Percentiles rank a stretch among this genome's conserved stretches.
Evolutionary conservation across 2,113 vertebrate genomes (phyloP).

Genomic region (Pyxicephalus adspersus): DNA sequence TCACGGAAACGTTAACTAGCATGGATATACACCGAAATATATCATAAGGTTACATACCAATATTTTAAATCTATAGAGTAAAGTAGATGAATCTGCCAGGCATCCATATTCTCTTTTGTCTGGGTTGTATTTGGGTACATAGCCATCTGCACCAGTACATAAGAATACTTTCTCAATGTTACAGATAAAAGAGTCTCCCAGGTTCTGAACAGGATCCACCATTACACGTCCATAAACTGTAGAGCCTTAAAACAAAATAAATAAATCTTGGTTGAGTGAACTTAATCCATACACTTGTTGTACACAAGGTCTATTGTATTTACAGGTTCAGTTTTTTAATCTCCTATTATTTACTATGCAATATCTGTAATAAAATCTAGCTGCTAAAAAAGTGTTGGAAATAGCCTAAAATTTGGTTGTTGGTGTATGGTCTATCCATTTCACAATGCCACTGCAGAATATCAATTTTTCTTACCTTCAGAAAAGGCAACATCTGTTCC

Average conservation of each 20-base stretch:
- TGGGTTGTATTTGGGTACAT: conserved; percentile 78
- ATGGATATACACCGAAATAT: neutral
- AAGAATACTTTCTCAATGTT: conserved; percentile 80
- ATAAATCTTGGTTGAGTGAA: neutral
- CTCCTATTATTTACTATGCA: too few species aligned
- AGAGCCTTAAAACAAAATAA: conserved; percentile 65
- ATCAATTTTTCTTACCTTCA: conserved; percentile 74
- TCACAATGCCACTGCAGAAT: neutral
- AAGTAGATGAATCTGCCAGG: conserved; percentile 74
- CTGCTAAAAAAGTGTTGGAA: too few species aligned
- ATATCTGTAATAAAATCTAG: too few species aligned
- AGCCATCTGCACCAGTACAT: conserved; percentile 76
- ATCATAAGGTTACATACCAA: conserved; percentile 64
- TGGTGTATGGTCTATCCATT: too few species aligned
- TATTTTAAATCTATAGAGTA: conserved; percentile 78
- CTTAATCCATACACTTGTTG: too few species aligned
- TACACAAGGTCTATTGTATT: too few species aligned
- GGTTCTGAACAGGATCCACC: conserved; percentile 81
- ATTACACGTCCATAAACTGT: conserved; percentile 72
- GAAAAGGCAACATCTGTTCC: conserved; percentile 78
- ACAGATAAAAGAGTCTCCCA: conserved; percentile 78
- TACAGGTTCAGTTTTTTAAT: too few species aligned
- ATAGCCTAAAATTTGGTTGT: too few species aligned
- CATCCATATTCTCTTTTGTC: conserved; percentile 72
- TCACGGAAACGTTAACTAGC: neutral